phyloP scores from a whole-genome alignment of 2,888 invertebrate genomes.

The Pristionchus entomophagus region DNA sequence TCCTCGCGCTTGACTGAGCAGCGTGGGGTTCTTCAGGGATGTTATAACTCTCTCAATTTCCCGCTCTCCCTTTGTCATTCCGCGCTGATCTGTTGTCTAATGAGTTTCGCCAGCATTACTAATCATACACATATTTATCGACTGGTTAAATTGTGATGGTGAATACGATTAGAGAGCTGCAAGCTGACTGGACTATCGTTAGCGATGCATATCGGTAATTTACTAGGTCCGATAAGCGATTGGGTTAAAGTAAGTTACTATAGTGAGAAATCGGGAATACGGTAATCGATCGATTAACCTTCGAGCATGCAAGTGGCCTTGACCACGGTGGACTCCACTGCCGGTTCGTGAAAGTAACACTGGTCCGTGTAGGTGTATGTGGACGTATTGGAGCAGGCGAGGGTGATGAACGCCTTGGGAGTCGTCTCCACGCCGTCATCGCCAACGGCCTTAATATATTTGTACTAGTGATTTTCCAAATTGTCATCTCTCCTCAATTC shows the following conservation, averaged over 20 bases:
- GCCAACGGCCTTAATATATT: background rate
- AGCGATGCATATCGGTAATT: no score
- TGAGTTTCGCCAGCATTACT: no score
- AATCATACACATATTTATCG: no score
- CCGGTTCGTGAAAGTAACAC: no score
- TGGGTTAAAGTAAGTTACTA: background rate
- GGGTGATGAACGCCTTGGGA: background rate
- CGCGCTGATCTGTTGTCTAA: no score
- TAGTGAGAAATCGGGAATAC: background rate
- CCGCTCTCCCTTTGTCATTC: background rate
- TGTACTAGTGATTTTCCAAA: background rate
- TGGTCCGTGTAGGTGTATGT: background rate
- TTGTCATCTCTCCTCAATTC: background rate
- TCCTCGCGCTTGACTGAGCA: no score
- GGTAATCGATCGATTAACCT: no score
- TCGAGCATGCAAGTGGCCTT: background rate
- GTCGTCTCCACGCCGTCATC: background rate
- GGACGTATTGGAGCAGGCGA: background rate
- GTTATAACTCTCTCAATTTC: background rate
- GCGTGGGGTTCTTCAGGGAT: background rate
- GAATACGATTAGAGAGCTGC: background rate
- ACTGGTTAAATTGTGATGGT: background rate
- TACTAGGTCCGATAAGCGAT: no score
- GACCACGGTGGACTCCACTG: background rate
- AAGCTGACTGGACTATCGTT: no score